Conservation (phyloP, 2,888 invertebrate genomes). For the Neoascia interrupta region DNA sequence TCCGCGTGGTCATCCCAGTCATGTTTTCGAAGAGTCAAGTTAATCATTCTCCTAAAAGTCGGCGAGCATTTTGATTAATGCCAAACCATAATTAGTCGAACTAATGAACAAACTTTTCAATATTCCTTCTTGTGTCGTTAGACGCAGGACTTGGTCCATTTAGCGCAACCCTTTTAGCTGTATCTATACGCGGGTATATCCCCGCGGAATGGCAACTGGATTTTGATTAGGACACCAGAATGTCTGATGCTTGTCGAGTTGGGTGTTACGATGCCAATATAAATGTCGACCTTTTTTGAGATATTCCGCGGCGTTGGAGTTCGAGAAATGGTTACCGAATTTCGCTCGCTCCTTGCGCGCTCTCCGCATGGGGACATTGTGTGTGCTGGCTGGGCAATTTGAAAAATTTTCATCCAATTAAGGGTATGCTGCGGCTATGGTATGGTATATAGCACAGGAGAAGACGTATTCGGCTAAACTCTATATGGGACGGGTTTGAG, state of each 20-base stretch:
- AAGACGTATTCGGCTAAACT: slow-evolving; percentile 47
- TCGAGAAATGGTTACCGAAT: slow-evolving; percentile 57
- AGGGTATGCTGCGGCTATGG: slow-evolving; percentile 69
- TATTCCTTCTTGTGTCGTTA: slow-evolving; percentile 31
- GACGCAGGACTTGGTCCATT: background rate
- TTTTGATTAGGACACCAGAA: slow-evolving; percentile 79
- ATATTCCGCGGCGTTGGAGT: slow-evolving; percentile 32
- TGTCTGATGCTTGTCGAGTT: slow-evolving; percentile 63
- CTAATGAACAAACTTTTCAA: slow-evolving; percentile 71
- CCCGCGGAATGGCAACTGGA: slow-evolving; percentile 74
- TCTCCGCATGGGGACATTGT: no score
- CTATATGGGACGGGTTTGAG: slow-evolving; percentile 46
- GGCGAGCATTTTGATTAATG: slow-evolving; percentile 72
- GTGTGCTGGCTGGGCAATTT: slow-evolving; percentile 73
- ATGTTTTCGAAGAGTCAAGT: slow-evolving; percentile 59
- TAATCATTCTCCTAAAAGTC: slow-evolving; percentile 69
- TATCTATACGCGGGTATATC: background rate
- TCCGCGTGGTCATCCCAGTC: slow-evolving; percentile 36
- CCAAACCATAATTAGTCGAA: slow-evolving; percentile 68
- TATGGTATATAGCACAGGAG: slow-evolving; percentile 29
- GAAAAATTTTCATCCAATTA: slow-evolving; percentile 80
- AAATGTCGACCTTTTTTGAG: slow-evolving; percentile 66
- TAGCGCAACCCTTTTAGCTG: background rate
- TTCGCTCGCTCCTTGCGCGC: slow-evolving; percentile 29
- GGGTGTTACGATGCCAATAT: slow-evolving; percentile 70